Evolutionary conservation across 2,888 invertebrate species (phyloP).

Genomic region (Aricia artaxerxes): DNA sequence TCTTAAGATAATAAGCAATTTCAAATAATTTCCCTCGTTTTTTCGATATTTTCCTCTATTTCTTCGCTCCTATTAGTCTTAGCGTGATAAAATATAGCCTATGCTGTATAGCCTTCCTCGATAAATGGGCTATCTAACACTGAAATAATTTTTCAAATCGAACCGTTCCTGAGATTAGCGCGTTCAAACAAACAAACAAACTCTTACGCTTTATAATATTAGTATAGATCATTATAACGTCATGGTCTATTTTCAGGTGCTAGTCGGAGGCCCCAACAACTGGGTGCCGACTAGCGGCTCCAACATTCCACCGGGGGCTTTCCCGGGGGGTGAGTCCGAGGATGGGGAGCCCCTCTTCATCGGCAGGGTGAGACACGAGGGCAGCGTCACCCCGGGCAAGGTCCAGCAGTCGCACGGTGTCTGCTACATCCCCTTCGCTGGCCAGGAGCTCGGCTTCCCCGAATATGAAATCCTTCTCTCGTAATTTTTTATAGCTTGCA

Average conservation of each 20-base stretch:
- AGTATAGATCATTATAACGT: no score
- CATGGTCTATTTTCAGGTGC: conserved; percentile 58
- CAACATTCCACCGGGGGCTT: conserved; percentile 86
- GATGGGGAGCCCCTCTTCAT: conserved; percentile 90
- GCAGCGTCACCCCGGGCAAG: conserved; percentile 88
- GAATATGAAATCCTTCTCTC: conserved; percentile 88
- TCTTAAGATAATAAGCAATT: no score
- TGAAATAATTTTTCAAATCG: no score
- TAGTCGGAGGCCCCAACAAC: conserved; percentile 81
- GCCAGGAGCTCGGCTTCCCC: conserved; percentile 88
- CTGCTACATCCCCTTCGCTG: conserved; percentile 91
- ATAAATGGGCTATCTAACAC: no score
- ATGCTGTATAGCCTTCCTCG: no score
- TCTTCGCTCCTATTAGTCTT: no score
- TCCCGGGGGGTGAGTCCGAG: conserved; percentile 86
- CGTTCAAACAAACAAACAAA: no score
- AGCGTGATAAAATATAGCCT: no score
- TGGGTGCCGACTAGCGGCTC: conserved; percentile 87
- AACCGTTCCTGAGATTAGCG: no score
- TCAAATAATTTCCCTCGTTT: no score
- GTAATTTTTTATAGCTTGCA: conserved; percentile 46
- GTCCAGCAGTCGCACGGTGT: conserved; percentile 91
- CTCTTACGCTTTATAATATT: no score
- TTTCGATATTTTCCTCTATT: no score
- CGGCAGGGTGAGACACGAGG: conserved; percentile 89